Evolutionary conservation across 2,113 vertebrate genomes (phyloP).

Genomic region (Aramus guarauna): DNA sequence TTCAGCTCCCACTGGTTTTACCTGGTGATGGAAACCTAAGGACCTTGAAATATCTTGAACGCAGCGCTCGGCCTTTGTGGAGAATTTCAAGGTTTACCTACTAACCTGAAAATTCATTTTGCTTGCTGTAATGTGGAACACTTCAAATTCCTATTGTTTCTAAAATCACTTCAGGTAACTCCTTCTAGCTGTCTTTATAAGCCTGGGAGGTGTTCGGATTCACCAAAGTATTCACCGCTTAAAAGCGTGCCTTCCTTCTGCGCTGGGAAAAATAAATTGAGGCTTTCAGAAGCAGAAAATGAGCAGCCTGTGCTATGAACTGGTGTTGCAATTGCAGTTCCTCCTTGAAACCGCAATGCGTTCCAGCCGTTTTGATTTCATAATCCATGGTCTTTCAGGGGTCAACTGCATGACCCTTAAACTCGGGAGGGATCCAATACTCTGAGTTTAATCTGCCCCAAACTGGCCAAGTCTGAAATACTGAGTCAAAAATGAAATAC

Average conservation of each 20-base stretch:
- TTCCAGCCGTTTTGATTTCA: background rate
- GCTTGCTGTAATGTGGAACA: background rate
- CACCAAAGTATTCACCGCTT: background rate
- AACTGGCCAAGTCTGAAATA: constrained; percentile 58
- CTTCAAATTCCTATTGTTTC: background rate
- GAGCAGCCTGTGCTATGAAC: background rate
- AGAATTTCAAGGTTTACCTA: background rate
- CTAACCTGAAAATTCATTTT: background rate
- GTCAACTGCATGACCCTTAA: constrained; percentile 3
- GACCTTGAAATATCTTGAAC: background rate
- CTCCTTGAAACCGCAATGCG: background rate
- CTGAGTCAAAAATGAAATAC: constrained; percentile 36
- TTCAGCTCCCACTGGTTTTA: background rate
- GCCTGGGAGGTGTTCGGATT: background rate
- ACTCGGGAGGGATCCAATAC: constrained; percentile 37
- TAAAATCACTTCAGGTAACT: background rate
- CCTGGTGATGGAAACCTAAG: background rate
- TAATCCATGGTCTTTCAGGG: background rate
- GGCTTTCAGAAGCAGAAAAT: background rate
- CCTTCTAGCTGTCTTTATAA: background rate
- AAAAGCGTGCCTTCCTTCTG: background rate
- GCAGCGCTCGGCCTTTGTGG: background rate
- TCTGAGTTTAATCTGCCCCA: constrained; percentile 68
- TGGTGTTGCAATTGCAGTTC: background rate
- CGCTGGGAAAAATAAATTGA: background rate